Conservation (phyloP, 2,888 invertebrate species). For the Drosophila sordidula region DNA sequence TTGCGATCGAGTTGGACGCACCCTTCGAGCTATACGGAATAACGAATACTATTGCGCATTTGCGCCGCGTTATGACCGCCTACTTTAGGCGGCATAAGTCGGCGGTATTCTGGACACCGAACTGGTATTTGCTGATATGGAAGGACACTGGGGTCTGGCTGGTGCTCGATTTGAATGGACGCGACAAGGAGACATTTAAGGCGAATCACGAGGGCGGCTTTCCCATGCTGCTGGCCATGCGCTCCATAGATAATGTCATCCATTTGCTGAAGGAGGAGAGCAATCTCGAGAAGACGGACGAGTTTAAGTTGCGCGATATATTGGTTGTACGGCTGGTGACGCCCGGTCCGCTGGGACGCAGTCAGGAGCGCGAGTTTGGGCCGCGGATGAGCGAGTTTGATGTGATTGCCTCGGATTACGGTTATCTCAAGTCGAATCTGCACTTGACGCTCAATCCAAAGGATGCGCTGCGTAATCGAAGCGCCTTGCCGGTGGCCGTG, state of each 20-base stretch:
- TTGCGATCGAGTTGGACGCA: slow-evolving; percentile 73
- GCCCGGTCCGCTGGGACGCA: slow-evolving; percentile 65
- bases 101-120: slow-evolving; percentile 64
- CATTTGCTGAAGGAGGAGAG: slow-evolving; percentile 75
- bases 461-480: slow-evolving; percentile 77
- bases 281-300: slow-evolving; percentile 54
- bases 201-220: slow-evolving; percentile 63
- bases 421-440: slow-evolving; percentile 70
- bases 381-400: slow-evolving; percentile 77
- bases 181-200: slow-evolving; percentile 62
- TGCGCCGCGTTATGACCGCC: slow-evolving; percentile 53
- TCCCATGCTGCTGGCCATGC: slow-evolving; percentile 76
- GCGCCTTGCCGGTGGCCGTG: slow-evolving; percentile 79
- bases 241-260: slow-evolving; percentile 74
- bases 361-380: slow-evolving; percentile 67
- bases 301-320: slow-evolving; percentile 75
- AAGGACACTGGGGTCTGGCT: slow-evolving; percentile 75
- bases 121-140: slow-evolving; percentile 82
- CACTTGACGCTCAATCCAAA: slow-evolving; percentile 78
- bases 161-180: slow-evolving; percentile 82
- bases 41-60: slow-evolving; percentile 23
- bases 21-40: slow-evolving; percentile 54
- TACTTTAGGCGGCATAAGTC: slow-evolving; percentile 73
- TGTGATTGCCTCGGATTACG: slow-evolving; percentile 79
- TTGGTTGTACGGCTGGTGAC: slow-evolving; percentile 73